phyloP scores from a whole-genome alignment of 2,888 invertebrate species.

The Hylaea fasciaria region DNA sequence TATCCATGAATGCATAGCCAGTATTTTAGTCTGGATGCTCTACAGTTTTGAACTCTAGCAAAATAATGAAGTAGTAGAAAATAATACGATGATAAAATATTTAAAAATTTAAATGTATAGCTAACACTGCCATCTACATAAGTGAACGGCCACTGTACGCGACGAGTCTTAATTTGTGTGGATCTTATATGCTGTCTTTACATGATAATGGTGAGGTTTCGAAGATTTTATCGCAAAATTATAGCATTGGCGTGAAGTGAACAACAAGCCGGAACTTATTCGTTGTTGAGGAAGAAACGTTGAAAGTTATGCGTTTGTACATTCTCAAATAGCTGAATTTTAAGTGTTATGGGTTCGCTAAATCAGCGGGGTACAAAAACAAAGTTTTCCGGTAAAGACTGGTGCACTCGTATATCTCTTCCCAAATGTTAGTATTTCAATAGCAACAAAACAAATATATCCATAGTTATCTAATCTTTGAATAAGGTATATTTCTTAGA shows the following conservation, averaged over 20 bases:
- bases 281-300: constrained; percentile 43
- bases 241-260: constrained; percentile 49
- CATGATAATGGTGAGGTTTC: constrained; percentile 35
- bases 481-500: not conserved
- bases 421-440: too few species aligned
- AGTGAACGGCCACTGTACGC: not conserved
- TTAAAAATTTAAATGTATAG: not conserved
- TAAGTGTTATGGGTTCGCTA: constrained; percentile 17
- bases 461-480: not conserved
- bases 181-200: constrained; percentile 8
- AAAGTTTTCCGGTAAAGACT: not conserved
- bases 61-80: not conserved
- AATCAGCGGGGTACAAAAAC: constrained; percentile 4
- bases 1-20: too few species aligned
- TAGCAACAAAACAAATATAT: too few species aligned
- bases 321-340: constrained; percentile 31
- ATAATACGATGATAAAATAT: not conserved
- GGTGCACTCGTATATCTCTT: too few species aligned
- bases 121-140: not conserved
- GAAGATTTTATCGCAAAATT: constrained; percentile 63
- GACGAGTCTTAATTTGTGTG: not conserved
- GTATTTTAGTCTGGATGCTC: too few species aligned
- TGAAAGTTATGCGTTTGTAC: constrained; percentile 47
- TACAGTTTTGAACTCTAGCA: not conserved
- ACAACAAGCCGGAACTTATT: constrained; percentile 54